These are phyloP conservation scores for Aldabrachelys gigantea DNA, from an alignment of 2,113 vertebrate species.

Conservation along the genomic window DNA sequence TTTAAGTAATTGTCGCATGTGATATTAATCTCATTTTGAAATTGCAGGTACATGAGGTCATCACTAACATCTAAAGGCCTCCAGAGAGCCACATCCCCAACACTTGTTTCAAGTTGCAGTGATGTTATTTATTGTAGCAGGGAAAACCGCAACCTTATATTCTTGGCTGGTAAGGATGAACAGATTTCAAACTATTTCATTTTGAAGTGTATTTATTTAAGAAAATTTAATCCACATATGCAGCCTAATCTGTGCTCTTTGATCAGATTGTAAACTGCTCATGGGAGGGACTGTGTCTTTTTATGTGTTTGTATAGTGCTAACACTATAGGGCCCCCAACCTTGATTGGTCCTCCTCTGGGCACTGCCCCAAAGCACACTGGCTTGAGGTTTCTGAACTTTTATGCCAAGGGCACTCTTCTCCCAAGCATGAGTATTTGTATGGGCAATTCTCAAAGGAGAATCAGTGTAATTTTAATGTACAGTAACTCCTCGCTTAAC, in stretches of 20 bases:
- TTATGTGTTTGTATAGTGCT: neutral
- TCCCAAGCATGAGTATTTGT: neutral
- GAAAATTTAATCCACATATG: neutral
- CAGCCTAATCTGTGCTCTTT: neutral
- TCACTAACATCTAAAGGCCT: neutral
- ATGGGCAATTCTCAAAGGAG: neutral
- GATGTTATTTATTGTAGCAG: neutral
- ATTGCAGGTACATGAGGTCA: slow-evolving; percentile 15
- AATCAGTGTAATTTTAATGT: neutral
- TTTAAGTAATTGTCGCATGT: slow-evolving; percentile 20
- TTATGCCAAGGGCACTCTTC: rapidly evolving
- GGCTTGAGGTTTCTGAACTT: slow-evolving; percentile 2
- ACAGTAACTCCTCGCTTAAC: too few relatives aligned
- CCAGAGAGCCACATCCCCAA: neutral
- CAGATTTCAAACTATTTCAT: neutral
- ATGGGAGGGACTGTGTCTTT: neutral
- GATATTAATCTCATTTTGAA: slow-evolving; percentile 33
- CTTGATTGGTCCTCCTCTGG: neutral
- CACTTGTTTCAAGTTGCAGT: neutral
- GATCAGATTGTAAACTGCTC: neutral
- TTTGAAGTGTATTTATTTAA: neutral
- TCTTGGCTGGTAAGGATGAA: neutral
- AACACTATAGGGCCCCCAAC: neutral
- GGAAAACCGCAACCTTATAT: neutral
- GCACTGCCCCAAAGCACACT: neutral